A percentile compares a stretch with the other conserved stretches of the same genome.
phyloP scores from a whole-genome alignment of 30 jellyfish, hydroid and myxozoan genomes.

The Aurelia aurita region DNA sequence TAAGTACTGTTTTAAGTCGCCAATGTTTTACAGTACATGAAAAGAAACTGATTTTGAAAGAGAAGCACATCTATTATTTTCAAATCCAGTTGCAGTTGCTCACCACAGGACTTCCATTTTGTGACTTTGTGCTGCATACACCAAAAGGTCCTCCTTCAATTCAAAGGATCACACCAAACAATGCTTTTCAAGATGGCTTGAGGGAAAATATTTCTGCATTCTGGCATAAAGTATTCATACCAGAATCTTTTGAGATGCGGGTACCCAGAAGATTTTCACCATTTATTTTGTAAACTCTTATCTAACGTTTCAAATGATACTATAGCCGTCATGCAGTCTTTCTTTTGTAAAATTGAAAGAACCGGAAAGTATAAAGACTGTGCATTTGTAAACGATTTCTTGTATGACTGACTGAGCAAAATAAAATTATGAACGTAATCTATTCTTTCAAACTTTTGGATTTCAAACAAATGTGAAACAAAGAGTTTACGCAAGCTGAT shows the following conservation, averaged over 20 bases:
- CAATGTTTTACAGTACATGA: constrained; percentile 63
- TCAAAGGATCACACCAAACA: constrained; percentile 68
- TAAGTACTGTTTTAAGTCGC: constrained; percentile 38
- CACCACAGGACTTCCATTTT: constrained; percentile 49
- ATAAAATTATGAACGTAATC: no score
- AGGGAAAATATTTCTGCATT: constrained; percentile 14
- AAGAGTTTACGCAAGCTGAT: no score
- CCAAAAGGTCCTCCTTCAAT: constrained; percentile 72
- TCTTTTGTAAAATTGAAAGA: not conserved
- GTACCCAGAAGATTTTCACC: constrained; percentile 80
- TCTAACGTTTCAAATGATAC: not conserved
- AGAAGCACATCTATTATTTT: constrained; percentile 52
- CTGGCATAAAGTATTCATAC: constrained; percentile 77
- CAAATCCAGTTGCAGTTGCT: constrained; percentile 81
- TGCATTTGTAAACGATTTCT: no score
- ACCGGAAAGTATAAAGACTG: not conserved
- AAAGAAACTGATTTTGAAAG: constrained; percentile 44
- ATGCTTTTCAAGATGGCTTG: constrained; percentile 17
- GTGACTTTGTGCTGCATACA: constrained; percentile 78
- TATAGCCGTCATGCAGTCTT: not conserved
- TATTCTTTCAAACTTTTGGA: no score
- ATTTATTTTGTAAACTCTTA: constrained; percentile 2
- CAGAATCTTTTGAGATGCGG: constrained; percentile 70
- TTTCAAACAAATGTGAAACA: no score
- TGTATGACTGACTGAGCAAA: no score